A percentile compares a stretch with the other conserved stretches of the same genome.
Evolutionary conservation across 1,140 invertebrate genomes (phyloP).

Genomic region (Neuroterus valhalla): DNA sequence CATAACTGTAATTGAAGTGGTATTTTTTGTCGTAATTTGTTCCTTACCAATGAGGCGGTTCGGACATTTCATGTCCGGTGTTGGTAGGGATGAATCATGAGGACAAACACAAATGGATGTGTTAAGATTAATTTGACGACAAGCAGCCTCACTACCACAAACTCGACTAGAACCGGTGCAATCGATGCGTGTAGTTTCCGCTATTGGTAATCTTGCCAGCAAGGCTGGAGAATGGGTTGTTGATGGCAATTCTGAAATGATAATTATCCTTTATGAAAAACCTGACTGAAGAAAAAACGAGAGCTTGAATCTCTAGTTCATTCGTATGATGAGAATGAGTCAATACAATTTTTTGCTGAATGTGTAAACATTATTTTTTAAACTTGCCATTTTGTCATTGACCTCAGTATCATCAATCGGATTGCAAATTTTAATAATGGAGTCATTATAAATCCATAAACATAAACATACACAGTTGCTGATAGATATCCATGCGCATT

Average conservation of each 20-base stretch:
- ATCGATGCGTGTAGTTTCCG: conserved; percentile 51
- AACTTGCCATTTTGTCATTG: no score
- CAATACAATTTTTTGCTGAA: no score
- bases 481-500: no score
- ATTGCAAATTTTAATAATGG: no score
- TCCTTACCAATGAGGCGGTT: conserved; percentile 76
- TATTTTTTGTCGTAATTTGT: background rate
- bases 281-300: no score
- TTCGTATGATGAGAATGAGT: no score
- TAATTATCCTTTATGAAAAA: background rate
- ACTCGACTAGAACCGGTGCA: conserved; percentile 70
- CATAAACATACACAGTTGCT: no score
- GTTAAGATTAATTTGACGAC: conserved; percentile 72
- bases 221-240: conserved; percentile 43
- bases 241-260: conserved; percentile 34
- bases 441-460: no score
- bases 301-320: no score
- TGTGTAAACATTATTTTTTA: no score
- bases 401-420: no score
- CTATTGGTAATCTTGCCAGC: conserved; percentile 43
- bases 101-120: conserved; percentile 81
- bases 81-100: conserved; percentile 78
- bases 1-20: background rate
- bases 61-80: conserved; percentile 79
- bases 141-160: conserved; percentile 80